phyloP scores from a whole-genome alignment of 2,888 invertebrate species.

The Plebejus argus region DNA sequence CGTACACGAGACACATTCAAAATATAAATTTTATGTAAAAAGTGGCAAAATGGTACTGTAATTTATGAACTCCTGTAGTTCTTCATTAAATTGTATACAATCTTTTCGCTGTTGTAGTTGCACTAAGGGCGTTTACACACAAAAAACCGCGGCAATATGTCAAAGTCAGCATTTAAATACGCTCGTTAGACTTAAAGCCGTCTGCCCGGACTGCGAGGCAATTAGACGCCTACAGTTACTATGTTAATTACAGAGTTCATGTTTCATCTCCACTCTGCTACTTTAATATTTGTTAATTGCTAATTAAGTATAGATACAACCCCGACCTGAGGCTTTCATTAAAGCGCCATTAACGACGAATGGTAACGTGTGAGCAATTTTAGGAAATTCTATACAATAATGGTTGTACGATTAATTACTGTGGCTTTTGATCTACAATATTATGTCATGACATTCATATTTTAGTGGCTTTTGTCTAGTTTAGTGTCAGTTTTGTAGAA shows the following conservation, averaged over 20 bases:
- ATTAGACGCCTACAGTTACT: conserved; percentile 78
- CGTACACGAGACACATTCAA: too few species aligned
- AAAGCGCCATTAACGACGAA: conserved; percentile 7
- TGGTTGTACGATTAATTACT: not conserved
- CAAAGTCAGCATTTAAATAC: conserved; percentile 42
- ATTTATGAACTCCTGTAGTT: not conserved
- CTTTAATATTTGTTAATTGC: conserved; percentile 65
- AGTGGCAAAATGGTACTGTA: not conserved
- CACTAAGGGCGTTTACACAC: not conserved
- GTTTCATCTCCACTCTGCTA: conserved; percentile 70
- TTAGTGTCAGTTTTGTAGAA: too few species aligned
- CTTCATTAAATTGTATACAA: not conserved
- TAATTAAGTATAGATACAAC: conserved; percentile 51
- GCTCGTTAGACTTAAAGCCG: conserved; percentile 65
- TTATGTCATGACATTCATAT: not conserved
- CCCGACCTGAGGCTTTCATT: not conserved
- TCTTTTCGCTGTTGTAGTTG: not conserved
- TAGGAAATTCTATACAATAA: not conserved
- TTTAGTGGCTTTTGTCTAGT: not conserved
- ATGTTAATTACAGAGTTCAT: conserved; percentile 77
- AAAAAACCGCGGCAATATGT: conserved; percentile 26
- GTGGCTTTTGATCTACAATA: not conserved
- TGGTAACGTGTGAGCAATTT: not conserved
- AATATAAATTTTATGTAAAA: too few species aligned
- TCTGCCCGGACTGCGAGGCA: conserved; percentile 69